phyloP scores from a whole-genome alignment of 2,113 vertebrate species.

The Centropristis striata region DNA sequence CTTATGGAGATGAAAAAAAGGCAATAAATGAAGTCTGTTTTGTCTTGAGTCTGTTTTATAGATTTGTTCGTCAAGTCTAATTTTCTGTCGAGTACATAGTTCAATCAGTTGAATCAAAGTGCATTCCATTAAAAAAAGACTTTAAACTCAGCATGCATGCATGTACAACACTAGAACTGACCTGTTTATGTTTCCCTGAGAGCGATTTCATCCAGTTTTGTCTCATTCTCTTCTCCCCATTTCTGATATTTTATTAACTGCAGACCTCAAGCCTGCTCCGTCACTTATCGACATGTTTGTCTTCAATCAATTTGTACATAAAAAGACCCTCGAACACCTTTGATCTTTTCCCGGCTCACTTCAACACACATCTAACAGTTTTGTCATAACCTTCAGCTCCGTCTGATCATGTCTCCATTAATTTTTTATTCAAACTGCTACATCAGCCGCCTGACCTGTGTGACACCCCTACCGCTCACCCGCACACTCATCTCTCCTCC shows the following conservation, averaged over 20 bases:
- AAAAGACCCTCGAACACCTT: background rate
- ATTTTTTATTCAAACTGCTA: slow-evolving; percentile 5
- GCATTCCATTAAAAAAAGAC: background rate
- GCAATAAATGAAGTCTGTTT: too few relatives aligned
- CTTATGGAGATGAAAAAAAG: background rate
- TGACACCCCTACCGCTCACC: background rate
- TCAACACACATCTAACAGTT: slow-evolving; percentile 11
- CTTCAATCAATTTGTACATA: slow-evolving; percentile 2
- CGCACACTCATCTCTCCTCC: background rate
- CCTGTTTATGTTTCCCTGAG: background rate
- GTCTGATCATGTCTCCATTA: background rate
- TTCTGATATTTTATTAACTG: slow-evolving; percentile 4
- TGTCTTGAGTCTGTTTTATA: background rate
- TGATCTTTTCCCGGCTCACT: slow-evolving; percentile 1
- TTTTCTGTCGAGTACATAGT: background rate
- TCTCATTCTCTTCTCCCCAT: background rate
- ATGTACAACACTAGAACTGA: background rate
- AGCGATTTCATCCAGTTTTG: background rate
- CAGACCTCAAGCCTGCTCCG: background rate
- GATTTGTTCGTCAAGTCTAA: background rate
- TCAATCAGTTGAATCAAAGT: background rate
- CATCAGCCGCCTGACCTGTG: background rate
- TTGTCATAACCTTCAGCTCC: slow-evolving; percentile 1
- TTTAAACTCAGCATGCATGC: background rate
- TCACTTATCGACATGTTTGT: slow-evolving; percentile 1